These are phyloP conservation scores for Syngnathus scovelli DNA, from an alignment of 2,113 vertebrate species.

Conservation along the genomic window DNA sequence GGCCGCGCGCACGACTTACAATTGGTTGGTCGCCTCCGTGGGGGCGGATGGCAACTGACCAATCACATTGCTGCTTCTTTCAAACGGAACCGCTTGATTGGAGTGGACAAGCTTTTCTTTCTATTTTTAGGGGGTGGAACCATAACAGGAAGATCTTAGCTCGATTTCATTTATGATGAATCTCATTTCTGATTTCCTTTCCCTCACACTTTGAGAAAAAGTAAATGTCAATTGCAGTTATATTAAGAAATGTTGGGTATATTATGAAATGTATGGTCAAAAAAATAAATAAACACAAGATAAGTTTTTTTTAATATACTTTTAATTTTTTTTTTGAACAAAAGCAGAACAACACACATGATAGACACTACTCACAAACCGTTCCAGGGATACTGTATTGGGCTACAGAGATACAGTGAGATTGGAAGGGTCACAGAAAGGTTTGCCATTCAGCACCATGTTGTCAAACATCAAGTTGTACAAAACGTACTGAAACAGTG, in stretches of 20 bases:
- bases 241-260: too few species aligned
- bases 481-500: not conserved
- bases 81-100: constrained; percentile 18
- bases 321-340: not conserved
- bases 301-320: constrained; percentile 15
- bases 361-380: not conserved
- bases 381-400: not conserved
- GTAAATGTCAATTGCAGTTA: not conserved
- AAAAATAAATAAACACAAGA: not conserved
- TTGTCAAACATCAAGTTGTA: not conserved
- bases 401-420: not conserved
- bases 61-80: constrained; percentile 51
- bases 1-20: constrained; percentile 55
- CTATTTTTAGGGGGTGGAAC: too few species aligned
- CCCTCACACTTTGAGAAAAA: too few species aligned
- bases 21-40: constrained; percentile 25
- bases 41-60: constrained; percentile 29
- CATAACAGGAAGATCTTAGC: too few species aligned
- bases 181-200: too few species aligned
- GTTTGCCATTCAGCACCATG: not conserved
- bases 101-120: too few species aligned
- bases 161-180: too few species aligned
- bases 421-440: not conserved
- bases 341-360: constrained; percentile 3
- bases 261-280: too few species aligned